These are phyloP conservation scores for Caenorhabditis remanei DNA, from an alignment of 1,140 invertebrate genomes.

Conservation along the genomic window DNA sequence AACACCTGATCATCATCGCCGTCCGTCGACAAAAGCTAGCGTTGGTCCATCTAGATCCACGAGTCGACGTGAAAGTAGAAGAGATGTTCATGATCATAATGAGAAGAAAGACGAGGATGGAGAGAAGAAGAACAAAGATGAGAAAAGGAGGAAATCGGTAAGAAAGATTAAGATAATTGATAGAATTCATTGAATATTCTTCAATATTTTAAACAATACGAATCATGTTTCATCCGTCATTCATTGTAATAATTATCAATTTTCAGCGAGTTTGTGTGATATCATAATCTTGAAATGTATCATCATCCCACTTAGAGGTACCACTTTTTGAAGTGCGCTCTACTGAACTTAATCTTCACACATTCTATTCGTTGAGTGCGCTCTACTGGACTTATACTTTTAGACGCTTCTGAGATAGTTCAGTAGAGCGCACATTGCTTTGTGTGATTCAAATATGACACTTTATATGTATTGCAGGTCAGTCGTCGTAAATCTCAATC, in stretches of 20 bases:
- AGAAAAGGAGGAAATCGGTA: constrained; percentile 24
- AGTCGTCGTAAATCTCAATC: constrained; percentile 34
- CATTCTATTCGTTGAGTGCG: background rate
- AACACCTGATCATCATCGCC: background rate
- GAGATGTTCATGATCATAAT: background rate
- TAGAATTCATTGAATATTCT: too few species aligned
- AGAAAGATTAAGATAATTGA: background rate
- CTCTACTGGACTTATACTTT: constrained; percentile 24
- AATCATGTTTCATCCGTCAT: too few species aligned
- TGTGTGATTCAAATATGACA: background rate
- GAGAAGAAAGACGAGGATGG: background rate
- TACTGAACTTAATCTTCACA: background rate
- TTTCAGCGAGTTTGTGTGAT: constrained; percentile 35
- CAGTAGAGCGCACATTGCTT: constrained; percentile 29
- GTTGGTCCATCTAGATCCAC: background rate
- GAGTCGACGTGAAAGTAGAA: constrained; percentile 10
- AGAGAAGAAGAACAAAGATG: constrained; percentile 13
- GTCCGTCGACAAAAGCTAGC: constrained; percentile 28
- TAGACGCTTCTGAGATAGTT: background rate
- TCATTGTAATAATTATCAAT: too few species aligned
- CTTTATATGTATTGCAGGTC: background rate
- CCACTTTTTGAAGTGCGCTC: background rate
- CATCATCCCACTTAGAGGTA: constrained; percentile 1
- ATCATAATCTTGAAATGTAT: constrained; percentile 9
- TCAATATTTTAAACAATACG: too few species aligned